Evolutionary conservation across 2,113 vertebrate species (phyloP), one percentile per base, ranked within the genome.

Genomic region (Guaruba guarouba): DNA sequence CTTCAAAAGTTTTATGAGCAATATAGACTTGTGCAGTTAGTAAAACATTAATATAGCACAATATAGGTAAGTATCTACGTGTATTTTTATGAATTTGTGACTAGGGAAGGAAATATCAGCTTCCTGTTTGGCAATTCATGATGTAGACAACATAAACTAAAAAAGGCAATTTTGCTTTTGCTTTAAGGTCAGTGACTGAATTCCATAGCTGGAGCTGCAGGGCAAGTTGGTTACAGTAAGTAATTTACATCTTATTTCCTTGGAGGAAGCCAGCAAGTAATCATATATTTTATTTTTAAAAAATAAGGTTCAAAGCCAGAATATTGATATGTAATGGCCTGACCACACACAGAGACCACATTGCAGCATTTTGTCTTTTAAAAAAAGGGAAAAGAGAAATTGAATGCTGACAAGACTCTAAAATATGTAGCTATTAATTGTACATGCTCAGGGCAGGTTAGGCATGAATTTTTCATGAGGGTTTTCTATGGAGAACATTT

Each of bases 401-500:
- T n/a, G 59, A 92, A 94, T 88, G 64, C 57, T 90, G 54, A 68
- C 69, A 73, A 73, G 54, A 51, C 31, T 66, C 71, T 66, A 86
- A 92, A 86, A 94, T 25, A 11, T 76, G 61, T 76, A 91, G 54
- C 49, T 90, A 86, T 92, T 68, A 92, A 88, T 51, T 69, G 37
- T 78, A 83, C 62, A 68, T 46, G 77, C 54, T 89, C 69, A 82
- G 80, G 10, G 73, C 43, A 90, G 0, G 1, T 81, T 54, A 71
- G 31, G 27, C 18, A 94, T 91, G 54, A 92, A 90, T 95, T 88
- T 97, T 95, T 91, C 93, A 93, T 70, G 35, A 83, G 41, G 79
- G 73, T 92, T 86, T 93, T 80, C 79, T 54, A 46, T 1, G 3
- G 35, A 84, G 48, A 94, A 88, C 57, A 76, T 88, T 96, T 88